These are phyloP conservation scores for Acrobasis consociella DNA, from an alignment of 2,888 invertebrate genomes.

Conservation along the genomic window DNA sequence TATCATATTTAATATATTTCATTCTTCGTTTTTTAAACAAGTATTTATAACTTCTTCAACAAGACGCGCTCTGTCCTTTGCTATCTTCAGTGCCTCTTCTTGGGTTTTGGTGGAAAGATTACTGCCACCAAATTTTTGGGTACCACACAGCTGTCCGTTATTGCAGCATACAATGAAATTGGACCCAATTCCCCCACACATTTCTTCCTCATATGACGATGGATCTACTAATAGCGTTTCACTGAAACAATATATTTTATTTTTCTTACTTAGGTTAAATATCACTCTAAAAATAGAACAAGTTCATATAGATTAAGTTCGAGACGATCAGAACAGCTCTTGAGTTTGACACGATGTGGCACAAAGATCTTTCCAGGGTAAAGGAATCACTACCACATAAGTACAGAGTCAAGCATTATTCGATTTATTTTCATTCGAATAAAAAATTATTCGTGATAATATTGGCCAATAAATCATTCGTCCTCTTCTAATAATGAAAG, in stretches of 20 bases:
- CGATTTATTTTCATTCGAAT: too few species aligned
- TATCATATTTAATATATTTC: neutral
- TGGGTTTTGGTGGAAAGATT: constrained; percentile 83
- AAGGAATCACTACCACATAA: too few species aligned
- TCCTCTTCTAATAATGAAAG: too few species aligned
- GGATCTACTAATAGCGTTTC: constrained; percentile 89
- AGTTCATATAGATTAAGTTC: too few species aligned
- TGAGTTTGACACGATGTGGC: too few species aligned
- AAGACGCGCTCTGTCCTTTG: constrained; percentile 82
- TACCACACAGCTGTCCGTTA: constrained; percentile 84
- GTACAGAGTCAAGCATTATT: too few species aligned
- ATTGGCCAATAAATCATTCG: too few species aligned
- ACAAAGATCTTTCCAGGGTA: too few species aligned
- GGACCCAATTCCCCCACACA: constrained; percentile 84
- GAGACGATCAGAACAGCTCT: too few species aligned
- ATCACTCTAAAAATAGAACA: too few species aligned
- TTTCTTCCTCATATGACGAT: constrained; percentile 90
- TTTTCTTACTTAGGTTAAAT: too few species aligned
- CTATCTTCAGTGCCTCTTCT: constrained; percentile 82
- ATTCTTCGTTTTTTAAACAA: constrained; percentile 51
- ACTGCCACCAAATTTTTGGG: constrained; percentile 90
- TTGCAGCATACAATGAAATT: constrained; percentile 86
- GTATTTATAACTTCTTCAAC: constrained; percentile 69
- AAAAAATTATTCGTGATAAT: too few species aligned
- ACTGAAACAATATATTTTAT: constrained; percentile 69